These are phyloP conservation scores for Drosophila pandora DNA, from an alignment of 1,140 invertebrate species.

Conservation along the genomic window DNA sequence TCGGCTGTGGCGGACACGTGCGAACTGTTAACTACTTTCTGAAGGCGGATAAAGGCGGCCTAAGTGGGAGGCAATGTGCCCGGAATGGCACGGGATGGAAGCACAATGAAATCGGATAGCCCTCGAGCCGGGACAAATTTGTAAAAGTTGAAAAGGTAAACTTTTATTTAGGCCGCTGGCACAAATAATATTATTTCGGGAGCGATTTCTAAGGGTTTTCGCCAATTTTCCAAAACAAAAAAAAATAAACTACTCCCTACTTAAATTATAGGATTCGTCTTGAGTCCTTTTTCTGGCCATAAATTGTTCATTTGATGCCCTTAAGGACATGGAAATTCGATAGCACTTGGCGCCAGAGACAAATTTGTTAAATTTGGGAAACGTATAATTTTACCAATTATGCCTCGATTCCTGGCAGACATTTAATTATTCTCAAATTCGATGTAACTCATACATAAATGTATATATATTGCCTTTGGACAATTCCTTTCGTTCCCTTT, in stretches of 20 bases:
- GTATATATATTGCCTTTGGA: conserved; percentile 6
- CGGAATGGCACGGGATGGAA: not conserved
- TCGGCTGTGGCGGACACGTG: conserved; percentile 45
- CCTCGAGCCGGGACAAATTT: conserved; percentile 30
- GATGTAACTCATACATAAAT: conserved; percentile 9
- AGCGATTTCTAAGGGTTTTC: not conserved
- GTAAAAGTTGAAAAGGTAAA: conserved; percentile 7
- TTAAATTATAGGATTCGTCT: not conserved
- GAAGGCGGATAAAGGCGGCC: conserved; percentile 13
- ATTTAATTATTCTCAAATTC: conserved; percentile 28
- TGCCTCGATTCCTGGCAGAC: conserved; percentile 20
- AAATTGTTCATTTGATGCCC: not conserved
- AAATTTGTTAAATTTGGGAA: conserved; percentile 8
- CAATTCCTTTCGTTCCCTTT: conserved; percentile 22
- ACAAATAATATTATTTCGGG: not conserved
- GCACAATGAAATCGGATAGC: conserved; percentile 35
- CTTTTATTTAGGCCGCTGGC: conserved; percentile 2
- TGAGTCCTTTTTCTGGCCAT: not conserved
- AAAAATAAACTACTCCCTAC: not conserved
- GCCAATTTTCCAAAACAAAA: no score
- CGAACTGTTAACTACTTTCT: conserved; percentile 42
- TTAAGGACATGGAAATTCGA: conserved; percentile 21
- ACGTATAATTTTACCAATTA: conserved; percentile 70
- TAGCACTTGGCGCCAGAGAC: conserved; percentile 11
- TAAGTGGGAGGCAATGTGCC: conserved; percentile 2